phyloP scores from a whole-genome alignment of 1,140 invertebrate genomes.

The Heliconius hermathena region DNA sequence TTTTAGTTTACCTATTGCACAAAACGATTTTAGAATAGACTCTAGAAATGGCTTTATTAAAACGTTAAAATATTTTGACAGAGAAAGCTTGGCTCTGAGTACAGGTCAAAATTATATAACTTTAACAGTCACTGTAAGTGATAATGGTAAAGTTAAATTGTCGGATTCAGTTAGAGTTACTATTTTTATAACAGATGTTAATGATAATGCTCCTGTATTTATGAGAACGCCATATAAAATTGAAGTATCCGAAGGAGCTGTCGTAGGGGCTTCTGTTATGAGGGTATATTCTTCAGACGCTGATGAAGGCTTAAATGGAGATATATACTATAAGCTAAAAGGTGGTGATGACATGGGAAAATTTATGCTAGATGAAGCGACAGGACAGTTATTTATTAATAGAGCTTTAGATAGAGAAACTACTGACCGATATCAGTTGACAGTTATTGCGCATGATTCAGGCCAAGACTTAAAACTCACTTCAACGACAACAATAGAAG shows the following conservation, averaged over 20 bases:
- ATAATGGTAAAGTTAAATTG: conserved; percentile 91
- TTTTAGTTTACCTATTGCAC: conserved; percentile 89
- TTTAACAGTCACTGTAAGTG: conserved; percentile 92
- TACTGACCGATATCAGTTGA: conserved; percentile 89
- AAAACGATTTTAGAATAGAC: conserved; percentile 94
- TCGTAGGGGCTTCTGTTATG: conserved; percentile 90
- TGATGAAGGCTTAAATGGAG: conserved; percentile 95
- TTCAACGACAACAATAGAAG: conserved; percentile 88
- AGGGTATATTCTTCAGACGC: conserved; percentile 92
- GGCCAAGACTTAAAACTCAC: conserved; percentile 86
- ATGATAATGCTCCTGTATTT: conserved; percentile 96
- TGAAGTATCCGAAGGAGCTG: conserved; percentile 92
- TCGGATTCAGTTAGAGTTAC: conserved; percentile 94
- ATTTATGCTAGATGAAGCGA: conserved; percentile 93
- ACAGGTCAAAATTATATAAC: conserved; percentile 90
- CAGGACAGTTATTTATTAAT: conserved; percentile 91
- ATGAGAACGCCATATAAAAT: conserved; percentile 90
- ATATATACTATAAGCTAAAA: conserved; percentile 92
- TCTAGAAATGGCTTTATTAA: conserved; percentile 95
- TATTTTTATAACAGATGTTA: conserved; percentile 94
- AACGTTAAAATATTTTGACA: conserved; percentile 92
- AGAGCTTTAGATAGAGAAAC: conserved; percentile 92
- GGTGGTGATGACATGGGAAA: conserved; percentile 90
- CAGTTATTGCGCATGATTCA: conserved; percentile 91
- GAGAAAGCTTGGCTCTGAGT: conserved; percentile 90